These are phyloP conservation scores for Oreortyx pictus DNA, from an alignment of 2,797 vertebrate species.

Conservation along the genomic window DNA sequence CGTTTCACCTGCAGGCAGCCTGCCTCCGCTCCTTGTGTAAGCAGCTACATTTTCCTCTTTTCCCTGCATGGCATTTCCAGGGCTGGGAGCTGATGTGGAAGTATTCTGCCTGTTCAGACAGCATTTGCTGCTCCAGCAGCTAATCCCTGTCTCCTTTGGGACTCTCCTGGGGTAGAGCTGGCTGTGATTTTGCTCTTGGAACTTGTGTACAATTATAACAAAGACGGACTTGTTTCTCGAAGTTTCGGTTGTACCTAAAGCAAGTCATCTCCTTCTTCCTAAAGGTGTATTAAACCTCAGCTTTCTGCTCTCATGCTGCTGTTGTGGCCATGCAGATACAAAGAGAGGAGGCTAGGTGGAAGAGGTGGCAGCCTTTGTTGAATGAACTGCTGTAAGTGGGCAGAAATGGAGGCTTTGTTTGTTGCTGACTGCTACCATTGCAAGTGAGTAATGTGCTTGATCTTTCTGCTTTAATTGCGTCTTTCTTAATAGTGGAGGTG, in stretches of 20 bases:
- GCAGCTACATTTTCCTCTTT: neutral
- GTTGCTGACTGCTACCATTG: neutral
- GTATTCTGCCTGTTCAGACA: neutral
- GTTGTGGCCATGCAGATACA: neutral
- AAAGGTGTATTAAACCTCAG: neutral
- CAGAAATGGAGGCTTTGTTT: neutral
- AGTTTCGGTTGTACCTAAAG: neutral
- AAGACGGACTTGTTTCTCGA: neutral
- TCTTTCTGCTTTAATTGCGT: neutral
- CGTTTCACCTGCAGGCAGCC: neutral
- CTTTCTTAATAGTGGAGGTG: neutral
- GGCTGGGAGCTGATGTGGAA: neutral
- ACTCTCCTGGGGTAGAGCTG: neutral
- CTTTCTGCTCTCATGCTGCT: neutral
- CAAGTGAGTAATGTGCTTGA: conserved; percentile 29
- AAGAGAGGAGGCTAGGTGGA: neutral
- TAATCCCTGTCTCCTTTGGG: neutral
- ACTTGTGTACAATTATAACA: neutral
- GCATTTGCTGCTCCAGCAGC: neutral
- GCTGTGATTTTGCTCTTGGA: neutral
- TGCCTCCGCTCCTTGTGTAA: neutral
- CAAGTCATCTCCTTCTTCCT: neutral
- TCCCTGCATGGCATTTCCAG: conserved; percentile 2
- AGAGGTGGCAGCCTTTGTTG: neutral
- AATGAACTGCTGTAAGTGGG: neutral